Evolutionary conservation across 2,888 invertebrate species (phyloP), one percentile per base, ranked within the genome.

Genomic region (Leucania comma): DNA sequence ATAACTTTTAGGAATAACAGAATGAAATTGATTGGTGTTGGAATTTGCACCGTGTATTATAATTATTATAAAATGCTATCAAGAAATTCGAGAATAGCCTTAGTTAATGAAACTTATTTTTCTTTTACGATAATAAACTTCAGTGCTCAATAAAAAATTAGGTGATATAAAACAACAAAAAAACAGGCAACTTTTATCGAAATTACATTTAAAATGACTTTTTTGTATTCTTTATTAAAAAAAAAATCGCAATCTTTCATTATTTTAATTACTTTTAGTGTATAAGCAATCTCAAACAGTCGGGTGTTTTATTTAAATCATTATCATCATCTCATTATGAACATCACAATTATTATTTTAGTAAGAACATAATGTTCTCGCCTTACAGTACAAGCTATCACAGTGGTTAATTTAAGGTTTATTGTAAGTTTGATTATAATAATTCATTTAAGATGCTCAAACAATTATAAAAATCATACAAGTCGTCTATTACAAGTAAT

Each of bases 311-410:
- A 72, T 58, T 66, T 54, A 29, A 54, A 29, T 54, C 9, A 76
- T 71, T 35, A 63, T 63, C 46, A 57, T 78, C 12, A 48, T 61
- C 54, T 61, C 20, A 65, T 68, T 56, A 51, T 50, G 35, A 60
- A 57, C 48, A 56, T 78, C 57, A 72, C 54, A 82, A 62, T 72
- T 79, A 65, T 79, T 56, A 62, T 62, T 56, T 56, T 62, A 59
- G 38, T 68, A 32, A 26, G 73, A 75, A 76, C 57, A 57, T 46
- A 54, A 26, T 48, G 53, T 72, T 77, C 74, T 85, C 81, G 80
- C 87, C 83, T 81, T 77, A 76, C 69, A 87, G 88, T 87, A 88
- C 87, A 88, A 88, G 72, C 65, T 75, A 75, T 84, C 86, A 86
- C 80, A 83, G 75, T 62, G 22, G 38, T 68, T 84, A 73, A 69